Percentiles rank a stretch among this genome's conserved stretches.
These are phyloP conservation scores for Cyphomyrmex costatus DNA, from an alignment of 1,140 invertebrate species.

Conservation along the genomic window DNA sequence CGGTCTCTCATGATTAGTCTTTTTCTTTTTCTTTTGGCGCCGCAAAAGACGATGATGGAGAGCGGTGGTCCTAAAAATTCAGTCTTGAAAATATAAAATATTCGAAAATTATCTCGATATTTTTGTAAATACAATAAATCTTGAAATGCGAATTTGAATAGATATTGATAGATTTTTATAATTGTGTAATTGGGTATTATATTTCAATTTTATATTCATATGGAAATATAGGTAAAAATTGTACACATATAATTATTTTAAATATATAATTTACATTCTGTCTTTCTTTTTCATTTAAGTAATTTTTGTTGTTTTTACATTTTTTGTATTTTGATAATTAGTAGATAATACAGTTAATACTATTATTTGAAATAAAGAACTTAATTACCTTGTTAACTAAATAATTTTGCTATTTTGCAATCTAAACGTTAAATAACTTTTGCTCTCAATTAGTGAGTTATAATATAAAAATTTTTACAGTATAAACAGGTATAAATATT, in stretches of 20 bases:
- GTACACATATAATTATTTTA: conserved; percentile 10
- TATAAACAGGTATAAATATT: not conserved
- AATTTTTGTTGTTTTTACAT: not conserved
- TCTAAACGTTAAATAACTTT: conserved; percentile 8
- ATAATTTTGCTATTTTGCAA: not conserved
- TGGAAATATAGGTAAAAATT: not conserved
- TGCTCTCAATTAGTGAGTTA: not conserved
- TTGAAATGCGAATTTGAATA: not conserved
- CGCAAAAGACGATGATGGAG: not conserved
- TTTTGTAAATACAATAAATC: not conserved
- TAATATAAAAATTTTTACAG: not conserved
- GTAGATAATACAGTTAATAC: not conserved
- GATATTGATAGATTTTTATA: not conserved
- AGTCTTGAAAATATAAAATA: not conserved
- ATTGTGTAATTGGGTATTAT: not conserved
- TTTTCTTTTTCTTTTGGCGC: not conserved
- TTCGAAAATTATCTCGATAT: not conserved
- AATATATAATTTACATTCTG: not conserved
- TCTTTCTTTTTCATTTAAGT: not conserved
- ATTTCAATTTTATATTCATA: not conserved
- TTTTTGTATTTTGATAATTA: not conserved
- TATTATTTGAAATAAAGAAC: not conserved
- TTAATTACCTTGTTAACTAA: not conserved
- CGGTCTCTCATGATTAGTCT: not conserved
- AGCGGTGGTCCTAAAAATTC: not conserved